A percentile compares a stretch with the other conserved stretches of the same genome.
These are phyloP conservation scores for Aphyosemion australe DNA, from an alignment of 2,113 vertebrate genomes.

Conservation along the genomic window DNA sequence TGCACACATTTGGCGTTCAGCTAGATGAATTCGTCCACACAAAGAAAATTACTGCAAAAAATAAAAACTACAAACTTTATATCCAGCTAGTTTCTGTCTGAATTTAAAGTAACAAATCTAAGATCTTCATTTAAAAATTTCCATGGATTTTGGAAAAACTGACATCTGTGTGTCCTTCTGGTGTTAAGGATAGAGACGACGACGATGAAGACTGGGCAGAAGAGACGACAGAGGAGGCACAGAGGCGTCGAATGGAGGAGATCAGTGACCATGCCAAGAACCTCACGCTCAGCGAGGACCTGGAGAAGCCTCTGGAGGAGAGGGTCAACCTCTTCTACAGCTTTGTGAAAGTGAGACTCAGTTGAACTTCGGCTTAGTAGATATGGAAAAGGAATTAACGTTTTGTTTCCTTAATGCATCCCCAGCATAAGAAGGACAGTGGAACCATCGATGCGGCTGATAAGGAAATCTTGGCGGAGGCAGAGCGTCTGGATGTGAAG, in stretches of 20 bases:
- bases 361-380: background rate
- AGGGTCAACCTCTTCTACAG: conserved; percentile 95
- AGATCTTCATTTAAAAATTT: too few species aligned
- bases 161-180: background rate
- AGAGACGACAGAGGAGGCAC: conserved; percentile 96
- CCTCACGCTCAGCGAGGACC: conserved; percentile 92
- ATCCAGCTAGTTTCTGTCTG: too few species aligned
- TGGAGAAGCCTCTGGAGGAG: conserved; percentile 92
- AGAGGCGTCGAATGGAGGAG: conserved; percentile 95
- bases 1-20: background rate
- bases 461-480: conserved; percentile 96
- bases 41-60: too few species aligned
- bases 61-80: too few species aligned
- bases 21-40: too few species aligned
- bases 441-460: conserved; percentile 88
- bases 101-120: too few species aligned
- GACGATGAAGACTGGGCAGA: conserved; percentile 98
- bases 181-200: conserved; percentile 84
- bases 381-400: too few species aligned
- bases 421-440: conserved; percentile 93
- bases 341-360: conserved; percentile 89
- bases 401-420: background rate
- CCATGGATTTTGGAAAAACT: background rate
- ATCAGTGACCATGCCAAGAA: conserved; percentile 96
- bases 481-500: conserved; percentile 96